A percentile compares a stretch with the other conserved stretches of the same genome.
Evolutionary conservation across 2,797 vertebrate species (phyloP).

Genomic region (Tolypeutes matacus): DNA sequence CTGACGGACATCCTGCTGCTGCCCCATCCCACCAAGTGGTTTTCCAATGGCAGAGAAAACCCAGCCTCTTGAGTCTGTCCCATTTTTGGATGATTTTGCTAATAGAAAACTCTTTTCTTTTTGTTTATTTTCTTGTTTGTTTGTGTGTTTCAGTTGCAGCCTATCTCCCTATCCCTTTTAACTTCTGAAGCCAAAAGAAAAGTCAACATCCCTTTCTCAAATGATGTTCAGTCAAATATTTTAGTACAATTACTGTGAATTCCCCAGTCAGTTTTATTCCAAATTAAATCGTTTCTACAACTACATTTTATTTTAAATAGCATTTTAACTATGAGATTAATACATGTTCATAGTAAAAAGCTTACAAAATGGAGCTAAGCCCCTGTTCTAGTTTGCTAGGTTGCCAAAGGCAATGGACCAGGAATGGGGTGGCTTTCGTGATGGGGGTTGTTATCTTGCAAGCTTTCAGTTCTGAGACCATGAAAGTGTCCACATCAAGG

Average conservation of each 20-base stretch:
- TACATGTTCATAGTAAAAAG: neutral
- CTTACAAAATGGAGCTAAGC: neutral
- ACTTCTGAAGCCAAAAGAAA: neutral
- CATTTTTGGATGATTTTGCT: neutral
- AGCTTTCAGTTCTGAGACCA: no score
- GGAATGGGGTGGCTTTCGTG: no score
- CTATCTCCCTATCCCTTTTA: neutral
- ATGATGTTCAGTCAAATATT: neutral
- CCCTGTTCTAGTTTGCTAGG: no score
- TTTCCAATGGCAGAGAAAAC: neutral
- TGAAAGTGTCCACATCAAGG: no score
- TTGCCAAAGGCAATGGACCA: no score
- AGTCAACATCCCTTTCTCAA: neutral
- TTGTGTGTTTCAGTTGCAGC: neutral
- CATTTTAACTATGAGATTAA: conserved; percentile 21
- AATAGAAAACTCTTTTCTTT: neutral
- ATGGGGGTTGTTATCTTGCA: no score
- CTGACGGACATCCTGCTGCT: neutral
- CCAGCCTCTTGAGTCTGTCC: neutral
- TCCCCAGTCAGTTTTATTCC: neutral
- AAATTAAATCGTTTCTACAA: neutral
- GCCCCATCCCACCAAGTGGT: neutral
- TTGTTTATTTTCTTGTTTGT: no score
- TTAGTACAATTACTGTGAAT: neutral
- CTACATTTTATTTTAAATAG: neutral